phyloP scores from a whole-genome alignment of 2,113 vertebrate genomes.

The Semicossyphus pulcher region DNA sequence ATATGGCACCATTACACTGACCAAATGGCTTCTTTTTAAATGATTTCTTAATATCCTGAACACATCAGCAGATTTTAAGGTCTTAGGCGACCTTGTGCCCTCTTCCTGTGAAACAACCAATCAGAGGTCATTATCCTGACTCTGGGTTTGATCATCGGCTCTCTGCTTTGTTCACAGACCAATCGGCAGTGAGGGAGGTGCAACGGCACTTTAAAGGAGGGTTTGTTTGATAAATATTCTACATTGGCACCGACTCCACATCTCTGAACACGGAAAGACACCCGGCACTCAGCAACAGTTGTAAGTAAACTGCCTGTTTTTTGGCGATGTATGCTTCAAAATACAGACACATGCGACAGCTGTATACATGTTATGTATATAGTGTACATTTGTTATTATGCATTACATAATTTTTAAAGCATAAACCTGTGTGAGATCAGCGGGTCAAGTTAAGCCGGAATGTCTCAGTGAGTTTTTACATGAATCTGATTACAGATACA shows the following conservation, averaged over 20 bases:
- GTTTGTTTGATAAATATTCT: slow-evolving; percentile 50
- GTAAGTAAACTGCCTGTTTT: slow-evolving; percentile 56
- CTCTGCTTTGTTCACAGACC: slow-evolving; percentile 59
- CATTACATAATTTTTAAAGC: background rate
- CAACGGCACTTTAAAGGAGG: slow-evolving; percentile 55
- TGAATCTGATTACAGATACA: background rate
- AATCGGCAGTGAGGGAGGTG: slow-evolving; percentile 72
- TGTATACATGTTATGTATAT: background rate
- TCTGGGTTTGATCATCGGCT: slow-evolving; percentile 38
- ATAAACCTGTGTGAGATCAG: background rate
- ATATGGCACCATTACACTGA: background rate
- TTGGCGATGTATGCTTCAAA: background rate
- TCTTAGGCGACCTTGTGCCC: background rate
- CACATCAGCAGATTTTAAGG: background rate
- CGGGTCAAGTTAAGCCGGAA: background rate
- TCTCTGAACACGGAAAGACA: slow-evolving; percentile 29
- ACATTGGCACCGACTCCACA: slow-evolving; percentile 51
- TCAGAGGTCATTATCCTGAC: slow-evolving; percentile 54
- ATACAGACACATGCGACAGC: background rate
- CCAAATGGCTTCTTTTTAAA: background rate
- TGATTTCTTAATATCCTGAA: background rate
- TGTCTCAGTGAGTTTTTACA: background rate
- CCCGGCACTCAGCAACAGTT: background rate
- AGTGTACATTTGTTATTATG: background rate
- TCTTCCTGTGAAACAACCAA: slow-evolving; percentile 48